Conservation (phyloP, 1,140 invertebrate genomes). For the Cydia fagiglandana region DNA sequence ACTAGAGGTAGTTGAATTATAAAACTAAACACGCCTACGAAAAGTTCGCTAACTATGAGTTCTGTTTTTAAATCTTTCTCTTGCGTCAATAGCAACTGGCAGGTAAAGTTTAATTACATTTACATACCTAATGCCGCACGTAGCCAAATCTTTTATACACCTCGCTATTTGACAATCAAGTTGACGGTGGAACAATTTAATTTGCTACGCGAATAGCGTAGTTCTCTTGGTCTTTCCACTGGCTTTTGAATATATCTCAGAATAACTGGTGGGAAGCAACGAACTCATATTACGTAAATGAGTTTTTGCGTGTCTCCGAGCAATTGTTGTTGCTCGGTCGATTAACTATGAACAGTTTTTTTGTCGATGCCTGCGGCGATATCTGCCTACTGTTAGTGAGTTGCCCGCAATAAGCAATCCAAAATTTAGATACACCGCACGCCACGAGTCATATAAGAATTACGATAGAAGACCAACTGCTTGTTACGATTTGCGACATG, state of each 20-base stretch:
- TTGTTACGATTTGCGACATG: no score
- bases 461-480: no score
- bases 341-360: slow-evolving; percentile 14
- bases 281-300: slow-evolving; percentile 19
- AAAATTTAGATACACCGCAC: background rate
- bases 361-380: no score
- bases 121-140: slow-evolving; percentile 11
- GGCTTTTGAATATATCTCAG: background rate
- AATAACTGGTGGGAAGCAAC: slow-evolving; percentile 9
- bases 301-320: slow-evolving; percentile 12
- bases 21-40: slow-evolving; percentile 2
- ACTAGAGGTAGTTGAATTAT: background rate
- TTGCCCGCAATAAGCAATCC: background rate
- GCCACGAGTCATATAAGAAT: no score
- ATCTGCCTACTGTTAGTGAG: background rate
- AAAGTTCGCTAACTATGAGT: background rate
- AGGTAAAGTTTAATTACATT: slow-evolving; percentile 19
- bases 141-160: slow-evolving; percentile 13
- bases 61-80: slow-evolving; percentile 3
- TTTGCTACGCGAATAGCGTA: slow-evolving; percentile 5
- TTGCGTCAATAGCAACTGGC: slow-evolving; percentile 11
- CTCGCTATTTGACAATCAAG: slow-evolving; percentile 19
- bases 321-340: slow-evolving; percentile 3
- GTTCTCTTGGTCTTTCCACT: background rate
- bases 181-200: slow-evolving; percentile 6